Evolutionary conservation across 2,113 vertebrate species (phyloP), one percentile per base, ranked within the genome.

Genomic region (Platysteira castanea): DNA sequence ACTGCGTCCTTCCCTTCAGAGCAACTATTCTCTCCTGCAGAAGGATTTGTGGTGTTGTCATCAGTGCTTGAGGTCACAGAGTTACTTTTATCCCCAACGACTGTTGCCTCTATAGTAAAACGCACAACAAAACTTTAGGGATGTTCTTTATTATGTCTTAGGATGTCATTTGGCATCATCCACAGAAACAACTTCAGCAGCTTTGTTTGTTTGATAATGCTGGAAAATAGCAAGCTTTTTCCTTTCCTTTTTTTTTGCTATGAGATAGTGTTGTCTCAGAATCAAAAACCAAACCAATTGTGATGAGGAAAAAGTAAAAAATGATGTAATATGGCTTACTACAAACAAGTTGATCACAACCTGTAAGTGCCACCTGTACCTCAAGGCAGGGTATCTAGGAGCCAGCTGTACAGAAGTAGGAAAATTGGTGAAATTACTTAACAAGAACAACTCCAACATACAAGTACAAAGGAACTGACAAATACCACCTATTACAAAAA

Each of bases 41-140:
- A 96, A 98, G 96, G 97, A 87, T 89, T 96, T 98, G 96, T 97
- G 98, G 65, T 98, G 98, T 64, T 98, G 98, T 98, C 98, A 95
- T 97, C 97, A 97, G 95, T 96, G 95, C 97, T 97, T 91, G 97
- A 91, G 97, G 97, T 97, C 77, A 98, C 97, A 96, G 97, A 97
- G 97, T 98, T 96, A 98, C 97, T 98, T 98, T 97, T 98, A 97
- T 98, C 98, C 96, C 98, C 98, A 98, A 96, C 97, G 97, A 98
- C 97, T 98, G 98, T 83, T 97, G 98, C 97, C 95, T 98, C 98
- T 98, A 98, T 31, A 97, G 96, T 98, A 97, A 99, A 98, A 98
- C 1, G 97, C 90, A 98, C 97, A 98, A 98, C 95, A 98, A 97
- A 97, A 97, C 97, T 97, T 97, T 90, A 98, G 97, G 97, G 96